phyloP scores from a whole-genome alignment of 2,888 invertebrate genomes.

The Lasiommata megera region DNA sequence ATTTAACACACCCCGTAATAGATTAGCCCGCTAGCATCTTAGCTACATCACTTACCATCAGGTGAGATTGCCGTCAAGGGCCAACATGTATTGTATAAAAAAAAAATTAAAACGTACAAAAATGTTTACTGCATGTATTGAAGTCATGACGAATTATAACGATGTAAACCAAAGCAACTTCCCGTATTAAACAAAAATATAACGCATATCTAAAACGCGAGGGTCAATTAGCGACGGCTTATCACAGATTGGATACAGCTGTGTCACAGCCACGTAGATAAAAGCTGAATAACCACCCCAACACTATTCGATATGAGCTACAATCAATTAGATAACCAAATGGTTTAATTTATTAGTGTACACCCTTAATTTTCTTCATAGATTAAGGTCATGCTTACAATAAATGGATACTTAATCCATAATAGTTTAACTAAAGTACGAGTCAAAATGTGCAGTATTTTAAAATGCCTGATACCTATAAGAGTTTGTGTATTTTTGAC shows the following conservation, averaged over 20 bases:
- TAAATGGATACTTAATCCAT: not conserved
- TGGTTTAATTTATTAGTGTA: constrained; percentile 15
- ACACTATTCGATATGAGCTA: constrained; percentile 14
- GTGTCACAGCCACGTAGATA: constrained; percentile 20
- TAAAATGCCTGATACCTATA: too few relatives aligned
- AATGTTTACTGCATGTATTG: not conserved
- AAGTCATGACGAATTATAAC: not conserved
- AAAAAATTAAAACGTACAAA: too few relatives aligned
- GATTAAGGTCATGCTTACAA: constrained; percentile 1
- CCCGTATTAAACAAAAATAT: constrained; percentile 22
- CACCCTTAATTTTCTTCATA: not conserved
- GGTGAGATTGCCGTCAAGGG: too few relatives aligned
- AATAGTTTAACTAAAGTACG: too few relatives aligned
- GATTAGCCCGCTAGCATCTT: too few relatives aligned
- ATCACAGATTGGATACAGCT: constrained; percentile 48
- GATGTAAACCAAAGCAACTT: constrained; percentile 10
- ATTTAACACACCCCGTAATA: too few relatives aligned
- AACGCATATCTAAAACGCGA: constrained; percentile 26
- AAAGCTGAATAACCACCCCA: constrained; percentile 19
- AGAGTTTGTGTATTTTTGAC: too few relatives aligned
- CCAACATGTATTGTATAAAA: too few relatives aligned
- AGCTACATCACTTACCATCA: too few relatives aligned
- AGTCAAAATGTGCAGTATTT: too few relatives aligned
- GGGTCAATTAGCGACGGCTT: constrained; percentile 55
- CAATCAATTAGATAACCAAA: constrained; percentile 25